Evolutionary conservation across 2,888 invertebrate species (phyloP), one percentile per base, ranked within the genome.

Genomic region (Drosophila flavopinicola): DNA sequence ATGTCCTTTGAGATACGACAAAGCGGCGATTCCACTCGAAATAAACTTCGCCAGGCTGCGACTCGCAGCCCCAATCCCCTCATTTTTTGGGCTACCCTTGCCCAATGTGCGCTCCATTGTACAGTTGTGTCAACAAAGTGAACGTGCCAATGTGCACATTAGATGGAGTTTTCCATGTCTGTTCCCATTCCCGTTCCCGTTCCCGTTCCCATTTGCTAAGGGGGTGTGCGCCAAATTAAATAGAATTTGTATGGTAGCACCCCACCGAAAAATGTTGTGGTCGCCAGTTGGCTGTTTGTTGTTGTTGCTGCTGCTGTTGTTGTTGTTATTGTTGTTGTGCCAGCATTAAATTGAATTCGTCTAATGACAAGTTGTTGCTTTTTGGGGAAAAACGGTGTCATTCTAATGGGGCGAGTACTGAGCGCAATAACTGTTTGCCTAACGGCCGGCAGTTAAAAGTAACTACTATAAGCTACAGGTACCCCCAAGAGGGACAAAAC

Each of bases 61-160:
- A 49, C 45, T 38, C 38, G 32, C 13, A 6, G 42, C 17, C 20
- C 17, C 2, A 15, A 15, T 15, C 9, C 13, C 32, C 27, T 9
- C 33, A 25, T 41, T 13, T 11, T 13, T n/a, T 2, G 23, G 32
- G n/a, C 6, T 9, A 24, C 6, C 35, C 25, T 7, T 23, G 17
- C 53, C 15, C 30, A 51, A 39, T 44, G 32, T 47, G 45, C 68
- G 13, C 23, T 33, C 35, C 67, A 51, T 48, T 72, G 73, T 84
- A 87, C 80, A 80, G 87, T 80, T 82, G 87, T 82, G 80, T 82
- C 87, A 82, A 82, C 80, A 82, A 85, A 77, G 68, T 52, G 82
- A 82, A 82, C 87, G 87, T 82, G 87, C 87, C 85, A 82, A 82
- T 87, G 83, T 85, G 79, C 83, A 87, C 85, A 87, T 83, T 85